Evolutionary conservation across 2,797 vertebrate species (phyloP), one percentile per base, ranked within the genome.

Genomic region (Danio jaintianensis): DNA sequence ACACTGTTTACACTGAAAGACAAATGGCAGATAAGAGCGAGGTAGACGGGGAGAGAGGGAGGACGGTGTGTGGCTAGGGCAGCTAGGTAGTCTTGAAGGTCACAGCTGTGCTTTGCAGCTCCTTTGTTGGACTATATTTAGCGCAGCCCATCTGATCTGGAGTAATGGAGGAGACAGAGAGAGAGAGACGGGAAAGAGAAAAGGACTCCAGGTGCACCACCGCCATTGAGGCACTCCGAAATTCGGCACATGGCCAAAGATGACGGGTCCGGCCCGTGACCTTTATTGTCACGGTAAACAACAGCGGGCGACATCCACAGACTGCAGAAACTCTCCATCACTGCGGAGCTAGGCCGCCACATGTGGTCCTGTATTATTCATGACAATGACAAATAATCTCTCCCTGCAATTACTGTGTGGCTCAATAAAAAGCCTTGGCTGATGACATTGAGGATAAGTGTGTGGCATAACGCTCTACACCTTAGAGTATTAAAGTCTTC

Each of bases 91-190:
- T 88, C 88, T 85, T 91, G 89, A 94, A 94, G 92, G 92, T 93
- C 91, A 91, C 83, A 79, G 74, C 85, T 85, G 88, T 90, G 86
- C 70, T 88, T 83, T 87, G 85, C 80, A 75, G 78, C 84, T 88
- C 75, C 87, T 91, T 86, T 87, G 75, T 85, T 82, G 47, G 67
- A 87, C 88, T 93, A 92, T 93, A 93, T 93, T 93, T 92, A 92
- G 88, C 88, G 45, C 79, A 83, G 85, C 86, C 89, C 89, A 90
- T 91, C 90, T 86, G 85, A 92, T 91, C 89, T 84, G 82, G 88
- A 87, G 89, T 88, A 89, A 89, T 86, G 75, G 69, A 75, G 59
- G 62, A 73, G 69, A 72, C 38, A 50, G 10, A 47, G 56, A 64
- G 36, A 66, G 18, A 72, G n/a, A 55, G 43, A 50, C 12, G 2